Base-by-base conservation (phyloP, 2,797 vertebrate species). In the Halcyon chelicuti region DNA sequence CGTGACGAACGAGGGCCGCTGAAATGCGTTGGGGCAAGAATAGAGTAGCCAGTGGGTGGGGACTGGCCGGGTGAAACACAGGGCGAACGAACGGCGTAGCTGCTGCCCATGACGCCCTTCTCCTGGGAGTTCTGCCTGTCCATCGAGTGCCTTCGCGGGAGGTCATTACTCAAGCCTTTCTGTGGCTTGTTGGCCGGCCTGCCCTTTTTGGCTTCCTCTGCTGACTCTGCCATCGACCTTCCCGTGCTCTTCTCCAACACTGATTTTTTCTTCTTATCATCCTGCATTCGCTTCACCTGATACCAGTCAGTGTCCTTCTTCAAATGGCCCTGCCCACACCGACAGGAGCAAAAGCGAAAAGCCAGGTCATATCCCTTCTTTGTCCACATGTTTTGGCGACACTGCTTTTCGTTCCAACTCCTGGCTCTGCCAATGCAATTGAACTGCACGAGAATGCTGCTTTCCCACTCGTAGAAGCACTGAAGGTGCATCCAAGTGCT, bases 241-340 rank as follows among this genome's bases (percentile, higher is more conserved):
- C 98, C 98, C 0, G 80, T 67, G 77, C 98, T 98, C 97, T 99
- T 99, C 96, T 99, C 99, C 0, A 98, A 96, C 5, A 98, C 98
- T 0, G 98, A 97, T 77, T 98, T 98, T 97, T 99, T 99, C 97
- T 99, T 99, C 77, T 99, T 99, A 62, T 99, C 99, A 21, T 99
- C 99, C 88, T 99, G 99, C 99, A 98, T 98, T 79, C 99, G 98
- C 68, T 99, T 99, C 86, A 99, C 99, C 97, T 99, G 99, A 92
- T 99, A 99, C 99, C 99, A 99, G 98, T 99, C 99, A 0, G 99
- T 99, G 98, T 99, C 99, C 93, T 99, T 99, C 98, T 99, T 99
- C 15, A 99, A 96, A 95, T 99, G 99, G 35, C 99, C 99, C 96
- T 99, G 99, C 15, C 99, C 99, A 3, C 99, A 99, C 51, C 99